A percentile compares a stretch with the other conserved stretches of the same genome.
phyloP scores from a whole-genome alignment of 2,888 invertebrate genomes.

The Cerceris ruficornis region DNA sequence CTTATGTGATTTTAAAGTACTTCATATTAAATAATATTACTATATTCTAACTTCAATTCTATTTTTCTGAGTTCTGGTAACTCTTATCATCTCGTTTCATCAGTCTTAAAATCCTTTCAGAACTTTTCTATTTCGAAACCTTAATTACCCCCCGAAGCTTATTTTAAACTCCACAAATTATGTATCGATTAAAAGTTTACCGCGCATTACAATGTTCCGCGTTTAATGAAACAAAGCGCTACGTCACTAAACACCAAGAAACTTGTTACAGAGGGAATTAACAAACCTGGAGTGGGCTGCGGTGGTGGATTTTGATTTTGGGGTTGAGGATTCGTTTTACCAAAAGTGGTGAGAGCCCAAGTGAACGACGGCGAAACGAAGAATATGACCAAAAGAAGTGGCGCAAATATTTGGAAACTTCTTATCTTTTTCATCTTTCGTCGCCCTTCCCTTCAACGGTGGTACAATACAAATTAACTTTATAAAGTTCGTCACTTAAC shows the following conservation, averaged over 20 bases:
- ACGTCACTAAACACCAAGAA: neutral
- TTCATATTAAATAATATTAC: too few species aligned
- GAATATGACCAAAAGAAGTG: constrained; percentile 60
- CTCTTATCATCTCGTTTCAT: too few species aligned
- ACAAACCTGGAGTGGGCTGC: constrained; percentile 84
- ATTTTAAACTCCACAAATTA: too few species aligned
- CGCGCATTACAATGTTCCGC: too few species aligned
- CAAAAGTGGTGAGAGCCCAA: constrained; percentile 87
- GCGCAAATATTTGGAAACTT: constrained; percentile 54
- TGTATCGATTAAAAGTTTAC: too few species aligned
- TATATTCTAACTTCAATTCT: too few species aligned
- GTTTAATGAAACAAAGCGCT: too few species aligned
- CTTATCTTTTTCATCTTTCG: constrained; percentile 58
- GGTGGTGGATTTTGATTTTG: constrained; percentile 81
- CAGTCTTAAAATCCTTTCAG: too few species aligned
- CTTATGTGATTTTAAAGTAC: too few species aligned
- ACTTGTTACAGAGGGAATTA: neutral
- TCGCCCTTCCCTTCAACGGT: constrained; percentile 3
- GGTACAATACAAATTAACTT: neutral
- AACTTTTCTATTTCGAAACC: too few species aligned
- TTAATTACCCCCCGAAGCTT: too few species aligned
- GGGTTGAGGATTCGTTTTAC: constrained; percentile 85
- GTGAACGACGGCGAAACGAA: constrained; percentile 82
- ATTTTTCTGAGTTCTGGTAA: too few species aligned
- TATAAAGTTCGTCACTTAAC: constrained; percentile 25